Evolutionary conservation across 2,797 vertebrate genomes (phyloP).

Genomic region (Amblyopsis hoosieri): DNA sequence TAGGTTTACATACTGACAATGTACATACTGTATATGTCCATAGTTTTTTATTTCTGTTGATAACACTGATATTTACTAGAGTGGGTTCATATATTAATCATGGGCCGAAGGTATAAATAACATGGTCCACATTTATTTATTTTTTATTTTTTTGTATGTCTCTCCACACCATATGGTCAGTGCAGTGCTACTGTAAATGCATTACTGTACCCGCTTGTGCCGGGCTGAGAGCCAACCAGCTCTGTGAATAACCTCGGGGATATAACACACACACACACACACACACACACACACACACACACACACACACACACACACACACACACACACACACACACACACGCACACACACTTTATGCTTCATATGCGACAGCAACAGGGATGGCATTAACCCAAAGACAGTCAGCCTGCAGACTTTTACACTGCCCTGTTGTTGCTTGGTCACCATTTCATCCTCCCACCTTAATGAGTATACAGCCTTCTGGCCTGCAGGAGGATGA

Average conservation of each 20-base stretch:
- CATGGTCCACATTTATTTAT: constrained; percentile 4
- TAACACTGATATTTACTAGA: constrained; percentile 9
- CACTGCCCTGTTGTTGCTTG: constrained; percentile 23
- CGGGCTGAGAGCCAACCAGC: constrained; percentile 41
- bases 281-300: background rate
- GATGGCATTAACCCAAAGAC: constrained; percentile 45
- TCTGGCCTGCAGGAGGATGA: constrained; percentile 46
- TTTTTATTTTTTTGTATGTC: background rate
- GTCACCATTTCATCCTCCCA: constrained; percentile 25
- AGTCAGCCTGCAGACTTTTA: constrained; percentile 34
- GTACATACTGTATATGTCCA: too few relatives aligned
- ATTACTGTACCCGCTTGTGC: constrained; percentile 37
- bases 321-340: too few relatives aligned
- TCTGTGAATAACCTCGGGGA: constrained; percentile 40
- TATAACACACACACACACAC: constrained; percentile 15
- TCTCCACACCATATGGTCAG: constrained; percentile 24
- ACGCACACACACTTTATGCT: constrained; percentile 33
- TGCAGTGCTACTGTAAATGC: constrained; percentile 35
- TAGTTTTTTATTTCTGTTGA: too few relatives aligned
- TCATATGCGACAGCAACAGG: constrained; percentile 35
- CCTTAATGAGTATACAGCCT: constrained; percentile 30
- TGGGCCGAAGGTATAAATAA: constrained; percentile 7
- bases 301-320: too few relatives aligned
- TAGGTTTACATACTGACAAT: too few relatives aligned
- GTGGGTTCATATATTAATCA: constrained; percentile 3